Evolutionary conservation across 1,140 invertebrate genomes (phyloP).

Genomic region (Tetraneura akinire): DNA sequence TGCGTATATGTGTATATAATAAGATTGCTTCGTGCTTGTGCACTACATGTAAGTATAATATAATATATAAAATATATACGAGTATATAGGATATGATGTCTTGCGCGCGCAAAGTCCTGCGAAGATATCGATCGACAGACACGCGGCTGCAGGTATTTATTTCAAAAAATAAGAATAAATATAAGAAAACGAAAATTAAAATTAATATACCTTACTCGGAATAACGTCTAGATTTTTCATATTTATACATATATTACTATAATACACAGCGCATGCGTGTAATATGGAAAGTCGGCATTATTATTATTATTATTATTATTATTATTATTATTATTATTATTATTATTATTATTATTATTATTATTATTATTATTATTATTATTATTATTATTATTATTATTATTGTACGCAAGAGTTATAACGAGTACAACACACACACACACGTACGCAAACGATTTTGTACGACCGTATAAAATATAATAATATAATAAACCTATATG

Average conservation of each 20-base stretch:
- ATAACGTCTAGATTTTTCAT: conserved; percentile 5
- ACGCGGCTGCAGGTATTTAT: conserved; percentile 32
- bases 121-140: conserved; percentile 47
- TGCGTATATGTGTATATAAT: background rate
- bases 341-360: background rate
- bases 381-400: conserved; percentile 4
- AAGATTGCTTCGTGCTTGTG: background rate
- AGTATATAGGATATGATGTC: background rate
- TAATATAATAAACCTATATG: background rate
- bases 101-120: conserved; percentile 8
- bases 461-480: background rate
- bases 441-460: background rate
- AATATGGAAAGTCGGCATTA: conserved; percentile 44
- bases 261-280: background rate
- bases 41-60: background rate
- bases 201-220: conserved; percentile 34
- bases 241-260: too few relatives aligned
- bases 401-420: conserved; percentile 38
- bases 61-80: too few relatives aligned
- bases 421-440: too few relatives aligned
- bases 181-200: conserved; percentile 41
- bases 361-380: background rate
- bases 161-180: conserved; percentile 1
- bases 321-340: conserved; percentile 4
- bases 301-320: background rate